Evolutionary conservation across 2,113 vertebrate species (phyloP).

Genomic region (Trochalopteron elliotii): DNA sequence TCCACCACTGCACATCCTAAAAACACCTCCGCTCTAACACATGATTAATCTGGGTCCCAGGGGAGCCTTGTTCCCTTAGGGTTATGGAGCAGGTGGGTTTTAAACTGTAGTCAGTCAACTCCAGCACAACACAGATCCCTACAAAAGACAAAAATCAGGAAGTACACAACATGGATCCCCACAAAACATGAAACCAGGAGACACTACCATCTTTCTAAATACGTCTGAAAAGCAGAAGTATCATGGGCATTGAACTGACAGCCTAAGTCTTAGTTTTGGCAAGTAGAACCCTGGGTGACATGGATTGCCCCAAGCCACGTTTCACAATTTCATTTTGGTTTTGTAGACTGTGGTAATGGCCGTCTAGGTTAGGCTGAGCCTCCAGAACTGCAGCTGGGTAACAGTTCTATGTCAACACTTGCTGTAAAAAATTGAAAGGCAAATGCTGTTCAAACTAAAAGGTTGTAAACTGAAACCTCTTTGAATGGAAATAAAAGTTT

Average conservation of each 20-base stretch:
- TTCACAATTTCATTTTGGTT: not conserved
- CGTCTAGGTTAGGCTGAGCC: not conserved
- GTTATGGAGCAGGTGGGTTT: not conserved
- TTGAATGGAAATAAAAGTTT: not conserved
- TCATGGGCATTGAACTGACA: not conserved
- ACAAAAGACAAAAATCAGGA: not conserved
- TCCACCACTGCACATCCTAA: not conserved
- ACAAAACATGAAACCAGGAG: not conserved
- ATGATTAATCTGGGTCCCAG: not conserved
- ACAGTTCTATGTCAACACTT: not conserved
- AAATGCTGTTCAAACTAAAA: not conserved
- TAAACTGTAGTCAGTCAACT: not conserved
- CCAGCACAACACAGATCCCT: not conserved
- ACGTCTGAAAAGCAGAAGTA: not conserved
- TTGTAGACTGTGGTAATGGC: not conserved
- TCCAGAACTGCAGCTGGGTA: not conserved
- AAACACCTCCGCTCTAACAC: not conserved
- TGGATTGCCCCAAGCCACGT: not conserved
- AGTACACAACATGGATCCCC: not conserved
- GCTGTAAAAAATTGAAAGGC: not conserved
- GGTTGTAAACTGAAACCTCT: not conserved
- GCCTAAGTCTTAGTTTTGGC: not conserved
- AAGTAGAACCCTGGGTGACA: not conserved
- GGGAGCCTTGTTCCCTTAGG: fast-evolving
- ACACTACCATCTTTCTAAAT: not conserved